Evolutionary conservation across 2,797 vertebrate genomes (phyloP).

Genomic region (Acropternis orthonyx): DNA sequence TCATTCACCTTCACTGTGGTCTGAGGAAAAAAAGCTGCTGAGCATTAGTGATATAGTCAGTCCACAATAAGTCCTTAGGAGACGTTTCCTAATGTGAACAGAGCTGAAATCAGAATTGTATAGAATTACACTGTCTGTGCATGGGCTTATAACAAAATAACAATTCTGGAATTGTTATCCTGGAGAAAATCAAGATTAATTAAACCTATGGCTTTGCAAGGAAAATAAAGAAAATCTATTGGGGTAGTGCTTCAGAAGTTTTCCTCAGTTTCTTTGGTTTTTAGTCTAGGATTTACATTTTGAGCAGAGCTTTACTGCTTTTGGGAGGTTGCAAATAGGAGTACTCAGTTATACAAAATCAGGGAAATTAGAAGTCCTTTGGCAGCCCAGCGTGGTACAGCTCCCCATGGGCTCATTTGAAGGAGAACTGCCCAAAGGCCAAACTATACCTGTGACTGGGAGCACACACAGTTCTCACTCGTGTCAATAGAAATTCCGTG

Average conservation of each 20-base stretch:
- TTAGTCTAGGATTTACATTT: not conserved
- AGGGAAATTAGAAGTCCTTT: not conserved
- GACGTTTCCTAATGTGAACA: not conserved
- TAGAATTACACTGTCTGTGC: not conserved
- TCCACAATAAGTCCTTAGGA: not conserved
- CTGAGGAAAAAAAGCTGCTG: not conserved
- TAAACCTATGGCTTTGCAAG: not conserved
- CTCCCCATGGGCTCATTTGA: conserved; percentile 5
- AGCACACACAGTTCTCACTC: not conserved
- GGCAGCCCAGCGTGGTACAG: not conserved
- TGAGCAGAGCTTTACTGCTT: not conserved
- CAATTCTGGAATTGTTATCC: not conserved
- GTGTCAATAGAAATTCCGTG: conserved; percentile 18
- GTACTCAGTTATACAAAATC: not conserved
- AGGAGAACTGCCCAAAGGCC: conserved; percentile 10
- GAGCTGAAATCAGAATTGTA: not conserved
- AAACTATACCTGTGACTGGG: not conserved
- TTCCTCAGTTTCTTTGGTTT: not conserved
- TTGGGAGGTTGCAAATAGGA: not conserved
- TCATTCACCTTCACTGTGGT: not conserved
- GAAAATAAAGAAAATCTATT: not conserved
- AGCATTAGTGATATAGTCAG: not conserved
- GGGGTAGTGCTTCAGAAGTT: not conserved
- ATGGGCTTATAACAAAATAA: not conserved
- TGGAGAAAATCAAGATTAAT: not conserved